phyloP scores from a whole-genome alignment of 2,888 invertebrate genomes.

The Trichopoda pennipes region DNA sequence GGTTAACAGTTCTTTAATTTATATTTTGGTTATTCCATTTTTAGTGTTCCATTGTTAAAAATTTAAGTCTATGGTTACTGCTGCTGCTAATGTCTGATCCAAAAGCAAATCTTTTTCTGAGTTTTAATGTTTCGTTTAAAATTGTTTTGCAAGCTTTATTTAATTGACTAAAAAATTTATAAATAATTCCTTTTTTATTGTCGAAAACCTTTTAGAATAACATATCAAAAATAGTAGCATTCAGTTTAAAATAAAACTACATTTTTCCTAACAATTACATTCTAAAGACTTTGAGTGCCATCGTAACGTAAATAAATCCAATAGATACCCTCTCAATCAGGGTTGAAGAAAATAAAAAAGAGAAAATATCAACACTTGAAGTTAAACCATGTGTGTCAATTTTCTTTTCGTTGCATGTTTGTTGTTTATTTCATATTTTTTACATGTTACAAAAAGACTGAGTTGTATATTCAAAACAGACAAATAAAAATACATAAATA shows the following conservation, averaged over 20 bases:
- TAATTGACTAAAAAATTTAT: too few species aligned
- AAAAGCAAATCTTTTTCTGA: too few species aligned
- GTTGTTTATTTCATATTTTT: neutral
- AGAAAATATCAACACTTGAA: conserved; percentile 48
- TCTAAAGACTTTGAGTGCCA: neutral
- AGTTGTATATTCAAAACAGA: conserved; percentile 31
- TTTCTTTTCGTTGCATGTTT: conserved; percentile 16
- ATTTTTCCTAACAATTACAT: neutral
- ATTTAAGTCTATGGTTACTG: too few species aligned
- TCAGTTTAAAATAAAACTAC: neutral
- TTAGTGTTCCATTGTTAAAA: too few species aligned
- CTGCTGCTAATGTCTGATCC: too few species aligned
- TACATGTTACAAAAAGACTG: conserved; percentile 20
- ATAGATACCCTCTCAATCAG: neutral
- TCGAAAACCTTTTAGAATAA: too few species aligned
- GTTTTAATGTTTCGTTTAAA: too few species aligned
- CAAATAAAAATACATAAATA: conserved; percentile 14
- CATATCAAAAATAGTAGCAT: too few species aligned
- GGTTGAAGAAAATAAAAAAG: neutral
- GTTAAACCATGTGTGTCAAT: conserved; percentile 51
- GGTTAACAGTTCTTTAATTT: too few species aligned
- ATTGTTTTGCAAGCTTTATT: too few species aligned
- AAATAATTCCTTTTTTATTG: too few species aligned
- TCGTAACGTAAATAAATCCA: conserved; percentile 7
- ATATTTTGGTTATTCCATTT: too few species aligned